phyloP scores from a whole-genome alignment of 2,797 vertebrate species.

The Avahi laniger region DNA sequence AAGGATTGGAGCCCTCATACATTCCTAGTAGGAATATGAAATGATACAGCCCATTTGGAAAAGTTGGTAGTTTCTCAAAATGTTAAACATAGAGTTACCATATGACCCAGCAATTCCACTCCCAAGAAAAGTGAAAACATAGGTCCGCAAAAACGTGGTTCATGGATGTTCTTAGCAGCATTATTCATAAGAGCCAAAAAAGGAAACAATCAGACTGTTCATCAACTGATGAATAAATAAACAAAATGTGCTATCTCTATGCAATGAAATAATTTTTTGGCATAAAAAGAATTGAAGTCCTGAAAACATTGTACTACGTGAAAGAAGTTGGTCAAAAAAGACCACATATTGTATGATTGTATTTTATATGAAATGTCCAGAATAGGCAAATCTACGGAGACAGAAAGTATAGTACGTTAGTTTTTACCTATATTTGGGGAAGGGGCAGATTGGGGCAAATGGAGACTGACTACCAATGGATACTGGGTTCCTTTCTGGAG shows the following conservation, averaged over 20 bases:
- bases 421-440: neutral
- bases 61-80: neutral
- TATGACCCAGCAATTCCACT: neutral
- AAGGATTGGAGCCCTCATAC: neutral
- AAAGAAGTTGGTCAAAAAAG: neutral
- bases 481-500: neutral
- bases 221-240: neutral
- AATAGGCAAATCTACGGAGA: neutral
- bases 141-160: neutral
- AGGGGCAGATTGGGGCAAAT: neutral
- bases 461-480: neutral
- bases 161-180: neutral
- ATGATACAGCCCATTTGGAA: neutral
- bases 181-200: neutral
- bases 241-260: neutral
- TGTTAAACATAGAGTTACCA: neutral
- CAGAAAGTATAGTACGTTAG: neutral
- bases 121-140: neutral
- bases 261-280: neutral
- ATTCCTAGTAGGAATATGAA: neutral
- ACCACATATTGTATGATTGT: neutral
- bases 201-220: neutral
- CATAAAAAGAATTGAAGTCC: neutral
- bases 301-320: neutral
- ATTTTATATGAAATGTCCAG: neutral